Conservation (phyloP, 2,797 vertebrate species). For the Xenopus petersii region DNA sequence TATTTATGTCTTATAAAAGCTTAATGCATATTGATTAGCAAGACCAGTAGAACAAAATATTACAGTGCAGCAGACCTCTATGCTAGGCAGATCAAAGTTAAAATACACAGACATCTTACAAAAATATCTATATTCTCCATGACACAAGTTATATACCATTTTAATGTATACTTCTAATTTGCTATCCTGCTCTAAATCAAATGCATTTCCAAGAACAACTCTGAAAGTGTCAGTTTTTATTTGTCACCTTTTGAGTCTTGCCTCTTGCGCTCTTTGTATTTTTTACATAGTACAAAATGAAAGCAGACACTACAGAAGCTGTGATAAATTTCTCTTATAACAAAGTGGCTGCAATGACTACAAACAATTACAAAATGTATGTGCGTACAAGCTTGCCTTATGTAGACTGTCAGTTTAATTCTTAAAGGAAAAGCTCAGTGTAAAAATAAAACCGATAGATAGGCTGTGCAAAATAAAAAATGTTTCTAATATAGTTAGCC, state of each 20-base stretch:
- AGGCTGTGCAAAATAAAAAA: too few species aligned
- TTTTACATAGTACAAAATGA: slow-evolving; percentile 3
- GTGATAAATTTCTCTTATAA: not conserved
- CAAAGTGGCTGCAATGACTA: not conserved
- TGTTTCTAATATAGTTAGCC: too few species aligned
- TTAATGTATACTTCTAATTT: too few species aligned
- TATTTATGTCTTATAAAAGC: too few species aligned
- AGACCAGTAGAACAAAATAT: too few species aligned
- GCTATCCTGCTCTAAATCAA: not conserved
- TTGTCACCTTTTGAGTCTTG: slow-evolving; percentile 1
- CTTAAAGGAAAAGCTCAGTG: not conserved
- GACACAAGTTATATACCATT: too few species aligned
- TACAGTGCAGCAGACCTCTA: too few species aligned
- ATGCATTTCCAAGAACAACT: slow-evolving; percentile 2
- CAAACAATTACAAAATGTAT: slow-evolving; percentile 3
- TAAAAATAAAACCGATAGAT: too few species aligned
- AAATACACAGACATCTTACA: too few species aligned
- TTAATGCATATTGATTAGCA: too few species aligned
- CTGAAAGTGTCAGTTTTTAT: slow-evolving; percentile 6
- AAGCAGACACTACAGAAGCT: slow-evolving; percentile 7
- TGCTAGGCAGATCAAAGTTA: too few species aligned
- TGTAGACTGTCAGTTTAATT: not conserved
- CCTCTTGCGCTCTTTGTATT: not conserved
- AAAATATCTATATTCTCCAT: too few species aligned
- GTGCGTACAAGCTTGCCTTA: not conserved